Conservation (phyloP, 2,888 invertebrate species). For the Drosophila mulleri region DNA sequence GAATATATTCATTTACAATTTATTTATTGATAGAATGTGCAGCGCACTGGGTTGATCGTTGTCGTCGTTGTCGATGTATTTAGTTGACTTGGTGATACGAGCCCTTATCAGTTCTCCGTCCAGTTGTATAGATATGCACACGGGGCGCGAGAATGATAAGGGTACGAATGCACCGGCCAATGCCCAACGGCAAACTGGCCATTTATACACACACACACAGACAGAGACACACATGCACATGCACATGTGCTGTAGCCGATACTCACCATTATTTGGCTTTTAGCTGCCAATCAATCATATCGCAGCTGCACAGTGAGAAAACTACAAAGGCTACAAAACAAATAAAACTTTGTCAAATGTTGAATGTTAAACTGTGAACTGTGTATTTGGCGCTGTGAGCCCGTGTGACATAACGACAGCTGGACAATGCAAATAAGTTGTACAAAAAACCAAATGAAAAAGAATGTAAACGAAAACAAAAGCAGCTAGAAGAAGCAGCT, state of each 20-base stretch:
- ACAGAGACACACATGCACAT: background rate
- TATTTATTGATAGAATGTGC: background rate
- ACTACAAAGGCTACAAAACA: constrained; percentile 7
- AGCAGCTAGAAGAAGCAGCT: constrained; percentile 9
- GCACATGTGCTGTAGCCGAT: constrained; percentile 19
- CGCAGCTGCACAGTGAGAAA: constrained; percentile 17
- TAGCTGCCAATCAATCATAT: constrained; percentile 72
- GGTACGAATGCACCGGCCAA: constrained; percentile 87
- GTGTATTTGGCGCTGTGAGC: constrained; percentile 20
- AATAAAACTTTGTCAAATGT: constrained; percentile 27
- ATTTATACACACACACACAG: constrained; percentile 24
- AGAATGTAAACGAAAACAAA: constrained; percentile 5
- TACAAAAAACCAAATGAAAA: background rate
- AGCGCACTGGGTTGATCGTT: background rate
- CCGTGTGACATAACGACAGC: constrained; percentile 44
- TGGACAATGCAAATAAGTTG: constrained; percentile 46
- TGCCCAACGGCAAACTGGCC: constrained; percentile 41
- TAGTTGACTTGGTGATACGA: constrained; percentile 87
- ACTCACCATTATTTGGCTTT: constrained; percentile 61
- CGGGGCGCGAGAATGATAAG: constrained; percentile 98
- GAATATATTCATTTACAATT: constrained; percentile 7
- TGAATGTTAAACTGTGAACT: constrained; percentile 52
- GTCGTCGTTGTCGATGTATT: constrained; percentile 17
- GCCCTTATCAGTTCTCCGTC: constrained; percentile 99
- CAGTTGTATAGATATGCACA: constrained; percentile 91